These are phyloP conservation scores for Lissonota sp. DNA, from an alignment of 2,888 invertebrate species.

Conservation along the genomic window DNA sequence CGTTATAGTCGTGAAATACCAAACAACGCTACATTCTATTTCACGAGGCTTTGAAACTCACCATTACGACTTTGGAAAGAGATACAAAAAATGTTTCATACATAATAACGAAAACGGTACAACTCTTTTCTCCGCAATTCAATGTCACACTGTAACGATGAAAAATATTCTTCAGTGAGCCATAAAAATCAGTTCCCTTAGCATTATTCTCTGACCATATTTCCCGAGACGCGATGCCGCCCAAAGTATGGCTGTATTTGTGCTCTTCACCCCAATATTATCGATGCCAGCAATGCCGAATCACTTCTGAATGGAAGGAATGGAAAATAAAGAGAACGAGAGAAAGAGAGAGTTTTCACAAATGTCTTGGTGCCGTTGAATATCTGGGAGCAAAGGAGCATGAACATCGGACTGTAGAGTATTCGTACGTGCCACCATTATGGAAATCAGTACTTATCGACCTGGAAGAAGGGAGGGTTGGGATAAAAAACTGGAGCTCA, in stretches of 20 bases:
- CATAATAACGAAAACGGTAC: background rate
- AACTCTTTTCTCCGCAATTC: slow-evolving; percentile 27
- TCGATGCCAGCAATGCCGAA: slow-evolving; percentile 25
- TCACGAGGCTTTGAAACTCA: too few relatives aligned
- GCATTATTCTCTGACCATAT: slow-evolving; percentile 56
- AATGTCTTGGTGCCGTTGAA: slow-evolving; percentile 36
- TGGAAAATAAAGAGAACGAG: background rate
- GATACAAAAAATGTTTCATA: too few relatives aligned
- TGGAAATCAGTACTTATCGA: slow-evolving; percentile 78
- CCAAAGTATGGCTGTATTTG: slow-evolving; percentile 13
- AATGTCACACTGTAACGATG: slow-evolving; percentile 47
- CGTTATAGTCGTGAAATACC: too few relatives aligned
- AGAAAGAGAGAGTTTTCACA: slow-evolving; percentile 28
- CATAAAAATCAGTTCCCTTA: slow-evolving; percentile 60
- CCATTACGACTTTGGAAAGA: too few relatives aligned
- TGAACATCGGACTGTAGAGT: slow-evolving; percentile 52
- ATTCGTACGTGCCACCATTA: slow-evolving; percentile 72
- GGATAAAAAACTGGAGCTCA: slow-evolving; percentile 51
- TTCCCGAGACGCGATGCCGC: slow-evolving; percentile 32
- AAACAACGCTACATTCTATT: too few relatives aligned
- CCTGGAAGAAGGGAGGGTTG: slow-evolving; percentile 55
- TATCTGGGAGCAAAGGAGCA: slow-evolving; percentile 42
- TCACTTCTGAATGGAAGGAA: slow-evolving; percentile 11
- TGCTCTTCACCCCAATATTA: slow-evolving; percentile 37
- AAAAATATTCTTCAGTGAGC: slow-evolving; percentile 52